Conservation (phyloP, 1,140 invertebrate genomes). For the Heliconius himera region DNA sequence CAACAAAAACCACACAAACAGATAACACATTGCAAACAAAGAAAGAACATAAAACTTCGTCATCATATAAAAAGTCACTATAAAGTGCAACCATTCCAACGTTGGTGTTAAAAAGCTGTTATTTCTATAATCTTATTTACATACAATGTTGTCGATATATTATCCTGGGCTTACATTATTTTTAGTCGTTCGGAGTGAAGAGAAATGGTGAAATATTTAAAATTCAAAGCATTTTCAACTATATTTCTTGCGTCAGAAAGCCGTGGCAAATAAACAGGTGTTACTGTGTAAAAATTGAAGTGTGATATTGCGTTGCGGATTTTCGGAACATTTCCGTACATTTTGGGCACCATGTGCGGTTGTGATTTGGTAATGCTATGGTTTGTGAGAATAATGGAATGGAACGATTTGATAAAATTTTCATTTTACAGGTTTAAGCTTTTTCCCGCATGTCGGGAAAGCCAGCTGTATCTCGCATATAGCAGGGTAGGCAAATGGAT, state of each 20-base stretch:
- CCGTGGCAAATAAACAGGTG: conserved; percentile 51
- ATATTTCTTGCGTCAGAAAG: background rate
- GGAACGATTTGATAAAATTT: background rate
- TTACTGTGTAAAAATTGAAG: conserved; percentile 57
- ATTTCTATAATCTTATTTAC: conserved; percentile 51
- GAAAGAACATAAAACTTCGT: background rate
- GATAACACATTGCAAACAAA: background rate
- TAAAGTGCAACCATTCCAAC: background rate
- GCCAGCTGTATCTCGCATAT: too few species aligned
- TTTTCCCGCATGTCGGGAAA: background rate
- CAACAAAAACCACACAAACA: background rate
- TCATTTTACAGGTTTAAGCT: background rate
- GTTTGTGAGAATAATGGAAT: conserved; percentile 9
- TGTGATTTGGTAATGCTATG: conserved; percentile 36
- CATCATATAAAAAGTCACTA: conserved; percentile 8
- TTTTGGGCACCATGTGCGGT: conserved; percentile 5
- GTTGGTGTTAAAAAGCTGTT: background rate
- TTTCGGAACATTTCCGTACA: conserved; percentile 24
- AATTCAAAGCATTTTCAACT: background rate
- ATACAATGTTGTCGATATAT: conserved; percentile 57
- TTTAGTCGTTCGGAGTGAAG: conserved; percentile 39
- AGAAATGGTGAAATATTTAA: background rate
- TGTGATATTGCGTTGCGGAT: conserved; percentile 55
- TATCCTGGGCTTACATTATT: conserved; percentile 57
- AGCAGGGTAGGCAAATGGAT: too few species aligned